These are phyloP conservation scores for Eumerus sabulonum DNA, from an alignment of 2,888 invertebrate genomes.

Conservation along the genomic window DNA sequence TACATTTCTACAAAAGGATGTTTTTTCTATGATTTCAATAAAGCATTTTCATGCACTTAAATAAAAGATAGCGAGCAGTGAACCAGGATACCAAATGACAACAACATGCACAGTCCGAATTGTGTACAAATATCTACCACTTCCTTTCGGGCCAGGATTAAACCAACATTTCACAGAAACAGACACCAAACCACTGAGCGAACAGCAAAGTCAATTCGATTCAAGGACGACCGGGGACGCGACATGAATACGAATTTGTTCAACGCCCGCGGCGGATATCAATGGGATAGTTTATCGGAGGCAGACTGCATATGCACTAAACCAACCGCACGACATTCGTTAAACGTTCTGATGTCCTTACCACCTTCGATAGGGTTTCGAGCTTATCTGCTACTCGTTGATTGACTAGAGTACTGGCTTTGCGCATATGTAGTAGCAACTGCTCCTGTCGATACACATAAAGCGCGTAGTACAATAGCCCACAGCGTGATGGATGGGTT, in stretches of 20 bases:
- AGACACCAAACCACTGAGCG: too few relatives aligned
- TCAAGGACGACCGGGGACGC: too few relatives aligned
- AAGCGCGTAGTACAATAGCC: background rate
- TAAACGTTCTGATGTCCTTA: conserved; percentile 6
- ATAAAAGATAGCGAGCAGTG: too few relatives aligned
- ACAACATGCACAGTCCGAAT: too few relatives aligned
- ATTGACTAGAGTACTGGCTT: conserved; percentile 31
- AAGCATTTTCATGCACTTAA: too few relatives aligned
- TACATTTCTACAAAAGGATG: conserved; percentile 8
- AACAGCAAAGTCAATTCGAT: too few relatives aligned
- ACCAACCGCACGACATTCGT: conserved; percentile 1
- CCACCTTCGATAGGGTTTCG: conserved; percentile 18
- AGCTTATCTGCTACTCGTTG: conserved; percentile 57
- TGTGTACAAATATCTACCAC: too few relatives aligned
- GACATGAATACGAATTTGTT: too few relatives aligned
- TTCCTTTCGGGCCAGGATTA: too few relatives aligned
- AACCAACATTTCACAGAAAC: too few relatives aligned
- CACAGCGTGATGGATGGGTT: background rate
- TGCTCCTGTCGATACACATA: conserved; percentile 12
- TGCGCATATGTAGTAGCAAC: conserved; percentile 37
- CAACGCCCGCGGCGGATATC: conserved; percentile 19
- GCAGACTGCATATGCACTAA: conserved; percentile 49
- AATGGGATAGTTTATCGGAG: conserved; percentile 27
- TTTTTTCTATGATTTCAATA: too few relatives aligned
- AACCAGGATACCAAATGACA: too few relatives aligned